Conservation (phyloP, 2,888 invertebrate genomes). For the Drosophila lutescens region DNA sequence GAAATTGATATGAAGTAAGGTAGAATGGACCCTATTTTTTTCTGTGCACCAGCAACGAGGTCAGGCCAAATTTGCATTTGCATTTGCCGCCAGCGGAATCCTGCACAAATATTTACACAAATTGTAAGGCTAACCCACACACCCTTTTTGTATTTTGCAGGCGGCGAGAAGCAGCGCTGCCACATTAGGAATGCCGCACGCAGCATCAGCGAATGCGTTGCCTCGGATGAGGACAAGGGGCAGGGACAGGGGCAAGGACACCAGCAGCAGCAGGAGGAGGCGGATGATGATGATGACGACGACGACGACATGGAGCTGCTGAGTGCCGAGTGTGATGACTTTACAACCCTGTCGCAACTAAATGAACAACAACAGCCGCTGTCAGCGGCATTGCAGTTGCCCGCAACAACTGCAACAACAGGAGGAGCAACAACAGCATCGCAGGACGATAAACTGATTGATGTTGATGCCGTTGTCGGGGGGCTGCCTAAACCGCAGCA, state of each 20-base stretch:
- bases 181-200: slow-evolving; percentile 77
- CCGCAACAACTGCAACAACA: slow-evolving; percentile 62
- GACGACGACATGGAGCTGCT: slow-evolving; percentile 70
- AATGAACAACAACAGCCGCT: slow-evolving; percentile 81
- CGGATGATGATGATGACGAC: slow-evolving; percentile 42
- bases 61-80: slow-evolving; percentile 68
- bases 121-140: slow-evolving; percentile 54
- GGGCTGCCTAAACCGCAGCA: slow-evolving; percentile 58
- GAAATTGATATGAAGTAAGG: too few relatives aligned
- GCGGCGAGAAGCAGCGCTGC: slow-evolving; percentile 45
- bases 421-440: slow-evolving; percentile 21
- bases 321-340: slow-evolving; percentile 79
- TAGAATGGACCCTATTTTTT: too few relatives aligned
- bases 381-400: slow-evolving; percentile 60
- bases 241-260: slow-evolving; percentile 28
- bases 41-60: slow-evolving; percentile 47
- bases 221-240: slow-evolving; percentile 44
- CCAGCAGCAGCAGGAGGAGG: slow-evolving; percentile 20
- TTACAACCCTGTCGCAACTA: slow-evolving; percentile 83
- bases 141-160: slow-evolving; percentile 34
- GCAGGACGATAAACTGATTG: slow-evolving; percentile 58
- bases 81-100: slow-evolving; percentile 50
- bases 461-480: slow-evolving; percentile 52
- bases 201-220: slow-evolving; percentile 82
- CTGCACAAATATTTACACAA: slow-evolving; percentile 59